Evolutionary conservation across 2,797 vertebrate species (phyloP), one percentile per base, ranked within the genome.

Genomic region (Rhabdophis nuchalis): DNA sequence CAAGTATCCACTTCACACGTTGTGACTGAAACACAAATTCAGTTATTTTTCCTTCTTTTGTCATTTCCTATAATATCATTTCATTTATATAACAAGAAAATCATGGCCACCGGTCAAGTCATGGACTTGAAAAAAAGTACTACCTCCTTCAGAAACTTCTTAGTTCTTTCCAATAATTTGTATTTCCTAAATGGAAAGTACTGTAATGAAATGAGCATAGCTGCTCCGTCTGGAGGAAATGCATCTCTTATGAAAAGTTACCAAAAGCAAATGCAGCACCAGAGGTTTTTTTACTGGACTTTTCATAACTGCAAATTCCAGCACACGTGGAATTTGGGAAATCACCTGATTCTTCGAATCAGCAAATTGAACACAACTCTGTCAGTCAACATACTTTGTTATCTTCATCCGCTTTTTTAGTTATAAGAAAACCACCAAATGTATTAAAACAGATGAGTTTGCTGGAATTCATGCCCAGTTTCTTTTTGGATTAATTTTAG

Each of bases 281-380:
- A 54, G 29, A 85, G 23, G 11, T 54, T 23, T 41, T 56, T 85
- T n/a, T 41, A 36, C 41, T 61, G 87, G 29, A 9, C 10, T 46
- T 61, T 90, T 56, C 20, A 27, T 85, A 57, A 60, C 11, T 25
- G 20, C 36, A 46, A 82, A 82, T 46, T 82, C 36, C 72, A 92
- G 56, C 58, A 61, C 88, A 88, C 61, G 88, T 88, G 68, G 68
- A 88, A 41, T 57, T 93, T 57, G 61, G 54, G 41, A 50, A 93
- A 88, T 90, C 52, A 82, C 68, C 50, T 61, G 53, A 85, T 72
- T 88, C 27, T 68, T 82, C 32, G 18, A 89, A 95, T 93, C 87
- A 91, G 93, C 94, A 95, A 95, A 95, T 93, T 0, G 1, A 92
- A 94, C 91, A 95, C 95, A 94, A 94, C 96, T 96, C 93, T 86